phyloP scores from a whole-genome alignment of 2,113 vertebrate species.

The Diadophis punctatus region DNA sequence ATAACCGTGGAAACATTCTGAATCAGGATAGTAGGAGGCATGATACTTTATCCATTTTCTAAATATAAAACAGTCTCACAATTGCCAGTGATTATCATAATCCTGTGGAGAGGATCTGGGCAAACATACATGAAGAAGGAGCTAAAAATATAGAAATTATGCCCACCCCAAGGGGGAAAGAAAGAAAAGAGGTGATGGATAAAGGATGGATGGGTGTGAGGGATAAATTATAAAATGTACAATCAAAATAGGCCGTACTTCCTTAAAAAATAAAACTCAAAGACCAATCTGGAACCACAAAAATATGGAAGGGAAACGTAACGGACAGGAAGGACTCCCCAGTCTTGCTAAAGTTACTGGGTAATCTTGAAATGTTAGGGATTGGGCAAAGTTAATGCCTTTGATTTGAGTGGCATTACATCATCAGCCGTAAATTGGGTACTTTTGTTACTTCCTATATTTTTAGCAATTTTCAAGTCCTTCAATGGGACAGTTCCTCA shows the following conservation, averaged over 20 bases:
- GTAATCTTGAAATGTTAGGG: not conserved
- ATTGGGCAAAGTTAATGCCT: not conserved
- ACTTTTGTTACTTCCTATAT: conserved; percentile 15
- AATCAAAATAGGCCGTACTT: not conserved
- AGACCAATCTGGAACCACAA: not conserved
- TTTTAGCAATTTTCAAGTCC: conserved; percentile 16
- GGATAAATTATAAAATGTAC: not conserved
- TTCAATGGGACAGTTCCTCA: conserved; percentile 45
- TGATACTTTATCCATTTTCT: not conserved
- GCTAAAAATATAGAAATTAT: not conserved
- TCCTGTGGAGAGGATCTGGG: not conserved
- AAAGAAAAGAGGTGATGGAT: not conserved
- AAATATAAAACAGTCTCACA: not conserved
- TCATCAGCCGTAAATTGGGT: not conserved
- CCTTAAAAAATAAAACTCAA: not conserved
- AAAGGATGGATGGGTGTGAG: not conserved
- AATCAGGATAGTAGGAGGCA: not conserved
- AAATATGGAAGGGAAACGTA: not conserved
- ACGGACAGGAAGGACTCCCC: not conserved
- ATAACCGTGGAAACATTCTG: not conserved
- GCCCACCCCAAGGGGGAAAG: not conserved
- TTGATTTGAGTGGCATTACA: not conserved
- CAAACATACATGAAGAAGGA: not conserved
- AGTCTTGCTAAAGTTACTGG: not conserved
- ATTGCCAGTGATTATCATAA: not conserved